Percentiles rank a stretch among this genome's conserved stretches.
phyloP scores from a whole-genome alignment of 2,797 vertebrate species.

The Peromyscus eremicus region DNA sequence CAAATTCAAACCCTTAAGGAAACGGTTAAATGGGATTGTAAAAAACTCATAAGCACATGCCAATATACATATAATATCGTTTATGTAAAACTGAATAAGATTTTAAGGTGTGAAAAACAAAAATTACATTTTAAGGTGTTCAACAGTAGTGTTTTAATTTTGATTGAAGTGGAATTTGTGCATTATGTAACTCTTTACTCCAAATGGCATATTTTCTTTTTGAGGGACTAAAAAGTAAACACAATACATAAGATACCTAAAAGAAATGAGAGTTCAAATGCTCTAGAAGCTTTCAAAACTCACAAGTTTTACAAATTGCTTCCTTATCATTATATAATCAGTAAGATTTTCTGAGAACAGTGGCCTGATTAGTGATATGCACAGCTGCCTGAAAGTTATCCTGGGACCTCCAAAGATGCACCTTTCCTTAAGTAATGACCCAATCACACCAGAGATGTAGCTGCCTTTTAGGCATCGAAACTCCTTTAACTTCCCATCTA shows the following conservation, averaged over 20 bases:
- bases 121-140: background rate
- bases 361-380: rapidly evolving
- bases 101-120: background rate
- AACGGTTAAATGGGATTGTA: background rate
- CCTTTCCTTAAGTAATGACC: background rate
- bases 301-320: background rate
- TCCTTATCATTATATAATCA: background rate
- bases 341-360: background rate
- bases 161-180: background rate
- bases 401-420: no score
- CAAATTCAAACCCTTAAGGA: background rate
- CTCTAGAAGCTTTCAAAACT: background rate
- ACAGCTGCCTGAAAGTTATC: no score
- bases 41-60: background rate
- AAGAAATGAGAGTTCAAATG: background rate
- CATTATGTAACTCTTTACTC: background rate
- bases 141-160: background rate
- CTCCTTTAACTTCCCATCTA: background rate
- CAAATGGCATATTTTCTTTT: rapidly evolving
- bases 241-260: background rate
- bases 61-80: background rate
- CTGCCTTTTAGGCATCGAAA: no score
- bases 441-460: no score
- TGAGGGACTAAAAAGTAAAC: background rate
- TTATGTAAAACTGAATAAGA: background rate